Base-by-base conservation (phyloP, 1,140 invertebrate genomes). In the Aphis craccivora region DNA sequence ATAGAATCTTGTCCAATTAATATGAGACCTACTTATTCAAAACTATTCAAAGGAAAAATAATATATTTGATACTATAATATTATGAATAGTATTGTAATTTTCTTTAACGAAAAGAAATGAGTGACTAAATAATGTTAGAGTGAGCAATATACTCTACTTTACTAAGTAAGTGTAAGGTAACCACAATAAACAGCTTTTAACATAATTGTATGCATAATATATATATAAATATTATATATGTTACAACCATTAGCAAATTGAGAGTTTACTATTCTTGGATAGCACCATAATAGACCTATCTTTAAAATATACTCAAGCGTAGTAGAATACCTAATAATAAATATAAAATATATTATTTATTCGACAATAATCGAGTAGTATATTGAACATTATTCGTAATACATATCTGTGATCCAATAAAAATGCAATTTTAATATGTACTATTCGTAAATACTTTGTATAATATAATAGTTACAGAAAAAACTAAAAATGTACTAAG, bases 141-240 rank as follows among this genome's bases (percentile, higher is more conserved):
- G 35, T 81, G 76, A 81, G 35, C 35, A 37, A 37, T 22, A 37
- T 20, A 18, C 22, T 35, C 2, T 11, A 37, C 37, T 83, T 83
- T 37, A 83, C 20, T 83, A 83, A 40, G 81, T 83, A 37, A 37
- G 35, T 37, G n/a, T 37, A 83, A 40, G 18, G 22, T 83, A 37
- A 81, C 35, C 76, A 40, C 37, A 83, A 23, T 83, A 37, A 83
- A 83, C 81, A 23, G 81, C 81, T 83, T 83, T 83, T 83, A 83
- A 83, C 81, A 83, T 83, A 23, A 83, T 37, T 83, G 35, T 83
- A 83, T 83, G 35, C 81, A 83, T 83, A 83, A 83, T 83, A 81
- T 35, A 35, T 35, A 14, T 25, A 23, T 60, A n/a, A 22, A 83
- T 83, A 81, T 20, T 40, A 35, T 35, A 45, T 11, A 35, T 35